Evolutionary conservation across 2,888 invertebrate genomes (phyloP), one percentile per base, ranked within the genome.

Genomic region (Serrognathus titanus): DNA sequence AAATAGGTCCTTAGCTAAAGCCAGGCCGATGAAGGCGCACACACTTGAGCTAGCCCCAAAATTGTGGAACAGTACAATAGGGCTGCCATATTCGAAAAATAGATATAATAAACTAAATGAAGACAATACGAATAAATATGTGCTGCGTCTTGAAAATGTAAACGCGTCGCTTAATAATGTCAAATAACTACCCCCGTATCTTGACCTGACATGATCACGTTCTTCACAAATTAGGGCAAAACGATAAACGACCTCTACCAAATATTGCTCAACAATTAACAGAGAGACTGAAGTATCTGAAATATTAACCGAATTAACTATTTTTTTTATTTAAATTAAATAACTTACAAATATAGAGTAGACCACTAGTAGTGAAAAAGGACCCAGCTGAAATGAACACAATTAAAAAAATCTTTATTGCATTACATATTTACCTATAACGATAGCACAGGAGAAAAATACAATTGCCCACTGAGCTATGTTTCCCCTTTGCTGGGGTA

Each of bases 171-270:
- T 61, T 3, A 72, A 40, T 38, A 75, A 54, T 24, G 51, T 51
- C 11, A 10, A 41, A 9, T 61, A 45, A 13, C 59, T 63, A 39
- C 63, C 57, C 10, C 69, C 60, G 56, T 76, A 75, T 41, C 73
- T 63, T 48, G 74, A 69, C 39, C 41, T 38, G 16, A 72, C 48
- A 54, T 74, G 71, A 5, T 61, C 46, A 0, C 37, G 16, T 64
- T 76, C 76, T 59, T 73, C 72, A 6, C 39, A 40, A 12, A 68
- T 53, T 20, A 69, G 45, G 31, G 68, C 61, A 3, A 66, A 7
- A 52, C 75, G 63, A 39, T 63, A 52, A 1, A 66, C 2, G 1
- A 69, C 4, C 58, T 69, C 64, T 12, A 6, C 20, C 1, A 40
- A 6, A 11, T 31, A 1, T 31, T 3, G 5, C 6, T 6, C 2